A percentile compares a stretch with the other conserved stretches of the same genome.
These are phyloP conservation scores for Nasonia longicornis DNA, from an alignment of 1,140 invertebrate genomes.

Conservation along the genomic window DNA sequence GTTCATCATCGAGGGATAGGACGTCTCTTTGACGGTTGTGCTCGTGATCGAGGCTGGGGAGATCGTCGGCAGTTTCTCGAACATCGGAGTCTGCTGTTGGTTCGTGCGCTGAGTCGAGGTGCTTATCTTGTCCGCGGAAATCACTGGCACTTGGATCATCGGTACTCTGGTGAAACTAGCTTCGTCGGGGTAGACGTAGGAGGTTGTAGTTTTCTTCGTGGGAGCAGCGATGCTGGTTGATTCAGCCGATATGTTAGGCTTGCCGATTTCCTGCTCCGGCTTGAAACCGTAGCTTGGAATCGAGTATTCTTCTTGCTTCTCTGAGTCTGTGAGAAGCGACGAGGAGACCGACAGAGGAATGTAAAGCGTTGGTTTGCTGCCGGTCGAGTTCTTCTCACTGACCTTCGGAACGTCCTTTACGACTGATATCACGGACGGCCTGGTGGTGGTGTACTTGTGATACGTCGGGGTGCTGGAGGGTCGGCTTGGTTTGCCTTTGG, in stretches of 20 bases:
- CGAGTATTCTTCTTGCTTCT: conserved; percentile 16
- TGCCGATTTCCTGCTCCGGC: not conserved
- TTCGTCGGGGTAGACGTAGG: conserved; percentile 50
- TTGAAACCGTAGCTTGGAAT: not conserved
- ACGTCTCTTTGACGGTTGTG: not conserved
- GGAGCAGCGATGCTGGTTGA: not conserved
- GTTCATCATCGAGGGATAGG: not conserved
- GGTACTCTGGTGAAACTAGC: conserved; percentile 46
- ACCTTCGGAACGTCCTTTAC: not conserved
- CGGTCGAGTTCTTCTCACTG: conserved; percentile 19
- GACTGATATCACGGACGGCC: not conserved
- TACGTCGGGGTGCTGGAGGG: not conserved
- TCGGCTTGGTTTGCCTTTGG: not conserved
- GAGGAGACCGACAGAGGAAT: conserved; percentile 35
- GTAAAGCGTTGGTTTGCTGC: conserved; percentile 39
- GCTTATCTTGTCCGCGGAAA: conserved; percentile 58
- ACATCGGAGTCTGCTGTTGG: conserved; percentile 16
- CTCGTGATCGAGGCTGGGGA: not conserved
- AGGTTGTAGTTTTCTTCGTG: not conserved
- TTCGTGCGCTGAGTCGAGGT: conserved; percentile 50
- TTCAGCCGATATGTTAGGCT: not conserved
- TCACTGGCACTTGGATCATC: conserved; percentile 65
- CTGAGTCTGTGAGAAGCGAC: not conserved
- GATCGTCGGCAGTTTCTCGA: conserved; percentile 17
- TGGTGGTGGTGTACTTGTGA: conserved; percentile 20